Evolutionary conservation across 2,888 invertebrate species (phyloP).

Genomic region (Tanypteryx hageni): DNA sequence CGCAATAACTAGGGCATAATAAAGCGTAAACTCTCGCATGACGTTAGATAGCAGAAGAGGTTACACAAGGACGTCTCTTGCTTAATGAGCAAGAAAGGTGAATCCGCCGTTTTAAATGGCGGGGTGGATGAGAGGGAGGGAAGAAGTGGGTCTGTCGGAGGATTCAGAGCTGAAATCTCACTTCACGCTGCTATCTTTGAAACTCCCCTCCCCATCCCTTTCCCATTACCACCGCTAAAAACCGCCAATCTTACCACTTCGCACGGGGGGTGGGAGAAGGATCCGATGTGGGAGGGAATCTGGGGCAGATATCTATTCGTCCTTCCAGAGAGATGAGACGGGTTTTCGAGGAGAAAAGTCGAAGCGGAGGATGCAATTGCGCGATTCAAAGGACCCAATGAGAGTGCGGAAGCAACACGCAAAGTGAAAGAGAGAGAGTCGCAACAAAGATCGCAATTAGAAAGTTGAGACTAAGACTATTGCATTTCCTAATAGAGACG

Average conservation of each 20-base stretch:
- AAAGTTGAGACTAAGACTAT: neutral
- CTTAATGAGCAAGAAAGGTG: slow-evolving; percentile 1
- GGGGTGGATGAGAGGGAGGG: neutral
- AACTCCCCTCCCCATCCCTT: neutral
- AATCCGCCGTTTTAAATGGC: neutral
- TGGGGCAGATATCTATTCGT: slow-evolving; percentile 8
- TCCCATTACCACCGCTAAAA: neutral
- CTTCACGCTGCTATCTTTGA: no score
- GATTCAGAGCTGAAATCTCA: neutral
- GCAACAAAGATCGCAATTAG: slow-evolving; percentile 19
- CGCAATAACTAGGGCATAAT: neutral
- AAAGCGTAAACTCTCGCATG: neutral
- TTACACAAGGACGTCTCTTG: neutral
- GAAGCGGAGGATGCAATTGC: neutral
- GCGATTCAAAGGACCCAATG: neutral
- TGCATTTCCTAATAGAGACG: neutral
- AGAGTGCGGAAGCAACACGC: neutral
- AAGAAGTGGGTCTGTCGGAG: neutral
- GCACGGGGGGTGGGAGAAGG: neutral
- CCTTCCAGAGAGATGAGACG: neutral
- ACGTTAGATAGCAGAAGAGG: neutral
- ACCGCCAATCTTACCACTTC: neutral
- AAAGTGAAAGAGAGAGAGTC: neutral
- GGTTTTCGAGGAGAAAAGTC: neutral
- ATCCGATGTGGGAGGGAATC: neutral